Conservation (phyloP, 2,797 vertebrate genomes). For the Oryzias dopingdopingensis region DNA sequence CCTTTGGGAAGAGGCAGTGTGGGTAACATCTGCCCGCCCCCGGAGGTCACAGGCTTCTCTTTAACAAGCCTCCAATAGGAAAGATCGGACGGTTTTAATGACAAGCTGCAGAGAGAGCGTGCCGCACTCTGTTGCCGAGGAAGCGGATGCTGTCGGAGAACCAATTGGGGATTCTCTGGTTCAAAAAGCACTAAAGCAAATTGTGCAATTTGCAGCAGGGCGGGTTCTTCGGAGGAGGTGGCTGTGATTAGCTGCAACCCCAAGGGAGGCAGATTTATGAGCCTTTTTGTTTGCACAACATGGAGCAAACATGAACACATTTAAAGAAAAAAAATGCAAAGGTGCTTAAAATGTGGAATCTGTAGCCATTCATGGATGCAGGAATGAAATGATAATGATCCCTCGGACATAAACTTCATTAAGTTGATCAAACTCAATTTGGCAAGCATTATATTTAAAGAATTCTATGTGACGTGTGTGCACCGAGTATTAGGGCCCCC, state of each 20-base stretch:
- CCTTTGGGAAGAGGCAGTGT: slow-evolving; percentile 27
- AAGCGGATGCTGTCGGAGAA: neutral
- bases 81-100: slow-evolving; percentile 8
- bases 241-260: slow-evolving; percentile 47
- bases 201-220: slow-evolving; percentile 38
- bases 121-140: slow-evolving; percentile 5
- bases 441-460: too few relatives aligned
- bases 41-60: slow-evolving; percentile 25
- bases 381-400: neutral
- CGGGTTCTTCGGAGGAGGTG: slow-evolving; percentile 31
- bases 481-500: too few relatives aligned
- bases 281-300: slow-evolving; percentile 23
- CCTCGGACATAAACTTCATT: too few relatives aligned
- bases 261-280: slow-evolving; percentile 36
- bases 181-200: slow-evolving; percentile 41
- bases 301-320: slow-evolving; percentile 19
- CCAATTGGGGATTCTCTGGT: slow-evolving; percentile 13
- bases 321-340: neutral
- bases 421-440: too few relatives aligned
- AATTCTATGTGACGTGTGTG: too few relatives aligned
- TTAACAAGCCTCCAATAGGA: slow-evolving; percentile 9
- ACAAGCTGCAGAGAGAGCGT: slow-evolving; percentile 12
- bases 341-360: neutral
- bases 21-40: slow-evolving; percentile 14
- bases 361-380: slow-evolving; percentile 1